Evolutionary conservation across 2,888 invertebrate species (phyloP).

Genomic region (Spisula solida): DNA sequence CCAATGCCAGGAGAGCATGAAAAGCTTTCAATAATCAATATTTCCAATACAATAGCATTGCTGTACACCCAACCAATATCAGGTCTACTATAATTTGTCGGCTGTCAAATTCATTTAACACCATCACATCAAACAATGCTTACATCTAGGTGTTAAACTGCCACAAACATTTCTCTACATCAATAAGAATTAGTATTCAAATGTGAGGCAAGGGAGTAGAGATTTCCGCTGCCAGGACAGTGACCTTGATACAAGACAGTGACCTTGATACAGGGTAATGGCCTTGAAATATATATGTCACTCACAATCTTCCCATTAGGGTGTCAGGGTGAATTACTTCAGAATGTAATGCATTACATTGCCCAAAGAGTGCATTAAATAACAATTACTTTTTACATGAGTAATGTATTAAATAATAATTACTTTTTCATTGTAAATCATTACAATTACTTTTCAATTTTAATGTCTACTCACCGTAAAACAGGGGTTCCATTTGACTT

Average conservation of each 20-base stretch:
- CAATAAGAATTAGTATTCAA: background rate
- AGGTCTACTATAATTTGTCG: background rate
- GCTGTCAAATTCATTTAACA: background rate
- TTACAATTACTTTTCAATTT: too few species aligned
- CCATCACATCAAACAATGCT: background rate
- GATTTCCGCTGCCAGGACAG: background rate
- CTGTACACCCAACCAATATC: conserved; percentile 19
- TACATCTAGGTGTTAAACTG: background rate
- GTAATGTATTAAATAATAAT: too few species aligned
- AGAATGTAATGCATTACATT: too few species aligned
- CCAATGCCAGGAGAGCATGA: background rate
- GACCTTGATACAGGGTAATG: background rate
- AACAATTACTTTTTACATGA: too few species aligned
- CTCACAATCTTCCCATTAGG: too few species aligned
- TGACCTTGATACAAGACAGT: background rate
- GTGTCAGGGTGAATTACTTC: too few species aligned
- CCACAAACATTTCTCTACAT: background rate
- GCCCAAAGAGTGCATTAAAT: too few species aligned
- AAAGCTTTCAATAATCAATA: conserved; percentile 17
- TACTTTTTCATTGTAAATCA: too few species aligned
- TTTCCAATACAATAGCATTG: conserved; percentile 2
- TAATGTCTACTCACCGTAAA: too few species aligned
- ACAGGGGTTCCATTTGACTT: too few species aligned
- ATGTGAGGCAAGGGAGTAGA: background rate
- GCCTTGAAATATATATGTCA: too few species aligned